Conservation (phyloP, 2,797 vertebrate genomes). For the Pyrocephalus nanus region DNA sequence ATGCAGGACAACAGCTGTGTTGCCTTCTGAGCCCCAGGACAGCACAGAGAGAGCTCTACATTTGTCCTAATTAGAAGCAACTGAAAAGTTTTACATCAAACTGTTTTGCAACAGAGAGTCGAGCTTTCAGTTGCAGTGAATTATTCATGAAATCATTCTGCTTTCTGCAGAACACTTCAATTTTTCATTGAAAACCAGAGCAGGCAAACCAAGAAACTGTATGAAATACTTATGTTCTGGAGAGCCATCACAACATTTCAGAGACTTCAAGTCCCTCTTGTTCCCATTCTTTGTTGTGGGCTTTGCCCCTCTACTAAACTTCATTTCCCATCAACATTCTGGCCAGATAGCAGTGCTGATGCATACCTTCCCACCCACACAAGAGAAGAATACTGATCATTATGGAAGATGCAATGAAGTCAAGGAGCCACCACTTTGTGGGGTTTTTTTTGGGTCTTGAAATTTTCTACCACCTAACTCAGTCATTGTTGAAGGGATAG, state of each 20-base stretch:
- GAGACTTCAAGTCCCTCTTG: background rate
- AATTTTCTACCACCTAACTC: background rate
- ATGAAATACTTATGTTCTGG: background rate
- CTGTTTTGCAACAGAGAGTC: background rate
- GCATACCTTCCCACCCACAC: fast-evolving
- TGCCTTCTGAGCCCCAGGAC: background rate
- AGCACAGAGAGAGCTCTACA: background rate
- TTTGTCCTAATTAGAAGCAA: conserved; percentile 6
- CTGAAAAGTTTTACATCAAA: background rate
- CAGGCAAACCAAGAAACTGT: background rate
- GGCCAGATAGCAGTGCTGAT: background rate
- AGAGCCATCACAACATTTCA: background rate
- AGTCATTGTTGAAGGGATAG: background rate
- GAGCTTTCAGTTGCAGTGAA: conserved; percentile 4
- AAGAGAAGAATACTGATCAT: background rate
- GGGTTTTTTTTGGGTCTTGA: background rate
- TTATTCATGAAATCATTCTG: conserved; percentile 36
- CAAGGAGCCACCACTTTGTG: background rate
- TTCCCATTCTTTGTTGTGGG: background rate
- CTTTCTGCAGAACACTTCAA: conserved; percentile 8
- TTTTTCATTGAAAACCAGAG: conserved; percentile 19
- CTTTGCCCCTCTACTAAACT: background rate
- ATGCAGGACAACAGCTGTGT: background rate
- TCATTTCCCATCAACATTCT: background rate
- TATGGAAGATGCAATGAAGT: background rate